phyloP scores from a whole-genome alignment of 2,797 vertebrate species.

The Myiothlypis coronata region DNA sequence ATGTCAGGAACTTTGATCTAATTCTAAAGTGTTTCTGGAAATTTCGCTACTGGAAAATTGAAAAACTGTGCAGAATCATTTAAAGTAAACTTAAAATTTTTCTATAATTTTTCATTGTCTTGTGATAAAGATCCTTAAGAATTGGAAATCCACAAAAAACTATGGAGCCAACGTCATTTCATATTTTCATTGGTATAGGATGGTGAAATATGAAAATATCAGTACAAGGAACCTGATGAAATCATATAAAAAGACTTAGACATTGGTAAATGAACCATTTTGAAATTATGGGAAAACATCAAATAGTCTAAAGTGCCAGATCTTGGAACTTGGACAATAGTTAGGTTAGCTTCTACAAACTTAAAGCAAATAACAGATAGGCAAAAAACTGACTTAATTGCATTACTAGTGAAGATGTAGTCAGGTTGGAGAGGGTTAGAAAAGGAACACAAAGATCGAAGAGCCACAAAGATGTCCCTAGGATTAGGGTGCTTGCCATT shows the following conservation, averaged over 20 bases:
- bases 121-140: not conserved
- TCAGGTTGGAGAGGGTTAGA: not conserved
- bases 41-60: not conserved
- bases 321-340: not conserved
- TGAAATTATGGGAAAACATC: not conserved
- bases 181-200: not conserved
- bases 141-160: not conserved
- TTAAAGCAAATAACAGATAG: not conserved
- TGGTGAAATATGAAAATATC: not conserved
- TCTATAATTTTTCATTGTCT: not conserved
- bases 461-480: not conserved
- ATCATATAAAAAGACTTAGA: not conserved
- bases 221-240: not conserved
- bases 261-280: not conserved
- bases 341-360: not conserved
- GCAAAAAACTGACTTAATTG: not conserved
- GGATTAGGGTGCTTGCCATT: too few relatives aligned
- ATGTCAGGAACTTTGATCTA: not conserved
- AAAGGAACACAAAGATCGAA: rapidly evolving
- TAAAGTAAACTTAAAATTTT: not conserved
- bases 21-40: not conserved
- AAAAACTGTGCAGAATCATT: not conserved
- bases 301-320: not conserved
- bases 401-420: not conserved
- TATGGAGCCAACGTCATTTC: rapidly evolving